Evolutionary conservation across 2,888 invertebrate genomes (phyloP), one percentile per base, ranked within the genome.

Genomic region (Escarpia spicata): DNA sequence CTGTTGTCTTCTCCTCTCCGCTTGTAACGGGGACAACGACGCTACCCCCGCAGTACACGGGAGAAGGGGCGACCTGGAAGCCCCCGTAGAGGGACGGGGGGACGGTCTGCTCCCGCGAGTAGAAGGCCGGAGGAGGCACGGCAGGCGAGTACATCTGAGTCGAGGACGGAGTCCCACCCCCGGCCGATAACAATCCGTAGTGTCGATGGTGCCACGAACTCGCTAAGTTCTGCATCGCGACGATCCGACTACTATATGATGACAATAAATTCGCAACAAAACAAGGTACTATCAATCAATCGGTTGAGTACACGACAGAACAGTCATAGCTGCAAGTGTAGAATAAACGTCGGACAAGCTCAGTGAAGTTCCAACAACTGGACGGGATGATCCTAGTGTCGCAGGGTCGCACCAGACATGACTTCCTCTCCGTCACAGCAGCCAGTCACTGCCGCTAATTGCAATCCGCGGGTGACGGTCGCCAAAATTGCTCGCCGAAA

Each of bases 311-410:
- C 6, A n/a, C 75, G 75, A 75, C 3, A 26, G 19, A 26, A 26
- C 75, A 26, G 75, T 75, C 75, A 75, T 75, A 26, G 26, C 75
- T 75, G n/a, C 75, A 75, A 75, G 75, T 75, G 75, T 75, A 75
- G 26, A 75, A 75, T 26, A 75, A 75, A 75, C 75, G 75, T 75
- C 75, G 75, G 75, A 75, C 75, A 75, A 75, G 75, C 75, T 75
- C 75, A 75, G 6, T 75, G 75, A 75, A 75, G 75, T 75, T 26
- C n/a, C 0, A 75, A 1, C 75, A 26, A 75, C 75, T 75, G 75
- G 75, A 75, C 75, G 19, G 75, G 75, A 75, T 75, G 75, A 75
- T 75, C 75, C 75, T 15, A 75, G n/a, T 26, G n/a, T 75, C 26
- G 26, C 19, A 26, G 75, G n/a, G 6, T 26, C 6, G n/a, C 26